Base-by-base conservation (phyloP, 2,888 invertebrate genomes). In the Chirona hameri region DNA sequence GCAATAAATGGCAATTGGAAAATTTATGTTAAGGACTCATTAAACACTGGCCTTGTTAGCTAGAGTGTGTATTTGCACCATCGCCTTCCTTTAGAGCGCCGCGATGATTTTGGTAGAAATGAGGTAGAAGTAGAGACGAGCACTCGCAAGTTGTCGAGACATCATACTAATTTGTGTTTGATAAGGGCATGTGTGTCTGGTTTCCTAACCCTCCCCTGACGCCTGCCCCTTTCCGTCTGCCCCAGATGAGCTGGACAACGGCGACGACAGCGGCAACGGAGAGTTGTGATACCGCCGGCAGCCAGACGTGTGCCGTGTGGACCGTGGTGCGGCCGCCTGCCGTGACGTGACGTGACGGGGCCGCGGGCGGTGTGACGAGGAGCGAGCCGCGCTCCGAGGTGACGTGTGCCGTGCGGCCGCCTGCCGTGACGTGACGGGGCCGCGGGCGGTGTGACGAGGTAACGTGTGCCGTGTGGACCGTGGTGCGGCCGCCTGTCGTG, bases 211-310 rank as follows among this genome's bases (percentile, higher is more conserved):
- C 48, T 10, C 46, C 46, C 27, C 9, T 48, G 55, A 65, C 27
- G 80, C 27, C 24, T 18, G 48, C 39, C 7, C 81, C 55, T 29
- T n/a, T n/a, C n/a, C 81, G 3, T 29, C 21, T 7, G 4, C 57
- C 60, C 24, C 84, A 84, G 85, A 85, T 52, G 83, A 83, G 39
- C 83, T 52, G 12, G 92, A 90, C 80, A 94, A 95, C 86, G 95
- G 93, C 83, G 95, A 95, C 88, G 95, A 96, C 89, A 95, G 95
- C 89, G 96, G 95, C 86, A 96, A 96, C 89, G 96, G 95, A 85
- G 96, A 96, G 90, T 95, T 94, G 92, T 94, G 94, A 94, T 92
- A n/a, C 27, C 27, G 60, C 18, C 60, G 57, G 7, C 27, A 1
- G 21, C 52, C 24, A n/a, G n/a, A n/a, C n/a, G n/a, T n/a, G n/a